Base-by-base conservation (phyloP, 2,797 vertebrate genomes). In the Danio choprae region DNA sequence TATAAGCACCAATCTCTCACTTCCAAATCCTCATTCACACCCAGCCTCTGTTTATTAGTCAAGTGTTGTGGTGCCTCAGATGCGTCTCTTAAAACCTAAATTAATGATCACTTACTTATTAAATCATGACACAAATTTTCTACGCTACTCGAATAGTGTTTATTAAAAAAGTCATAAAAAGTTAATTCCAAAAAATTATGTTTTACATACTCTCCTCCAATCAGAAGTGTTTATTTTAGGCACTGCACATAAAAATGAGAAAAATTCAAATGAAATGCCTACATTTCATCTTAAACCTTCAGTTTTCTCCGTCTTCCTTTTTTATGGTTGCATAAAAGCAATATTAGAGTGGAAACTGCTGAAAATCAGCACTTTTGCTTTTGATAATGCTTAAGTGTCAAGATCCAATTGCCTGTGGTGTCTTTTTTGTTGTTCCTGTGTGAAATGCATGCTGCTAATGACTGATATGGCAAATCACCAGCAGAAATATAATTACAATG, bases 401-500 rank as follows among this genome's bases (percentile, higher is more conserved):
- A 58, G 44, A 8, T 77, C 63, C 40, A 46, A 9, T 41, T 11
- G 46, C 29, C 59, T 63, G 59, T 64, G 11, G 59, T 63, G 18
- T 43, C 13, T 55, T 77, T 76, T 68, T 73, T 15, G 40, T 36
- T 3, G 12, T 63, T 36, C 2, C 10, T 15, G 9, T 60, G 16
- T 79, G 36, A 79, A 51, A 63, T 40, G 29, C 46, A 36, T 4
- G 16, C 77, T 55, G 22, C 40, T 56, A 77, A 69, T 36, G 15
- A 71, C 5, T 51, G 46, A 62, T 60, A 36, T 50, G 40, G 16
- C 53, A 60, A 78, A 59, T 51, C 29, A 20, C 46, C 36, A 79
- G 65, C 56, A 41, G 77, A 60, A 79, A 79, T 69, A 41, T 43
- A 50, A 79, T 79, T 56, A 53, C 60, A 60, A 63, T 58, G 38